A percentile compares a stretch with the other conserved stretches of the same genome.
Evolutionary conservation across 2,888 invertebrate species (phyloP).

Genomic region (Phyllotreta striolata): DNA sequence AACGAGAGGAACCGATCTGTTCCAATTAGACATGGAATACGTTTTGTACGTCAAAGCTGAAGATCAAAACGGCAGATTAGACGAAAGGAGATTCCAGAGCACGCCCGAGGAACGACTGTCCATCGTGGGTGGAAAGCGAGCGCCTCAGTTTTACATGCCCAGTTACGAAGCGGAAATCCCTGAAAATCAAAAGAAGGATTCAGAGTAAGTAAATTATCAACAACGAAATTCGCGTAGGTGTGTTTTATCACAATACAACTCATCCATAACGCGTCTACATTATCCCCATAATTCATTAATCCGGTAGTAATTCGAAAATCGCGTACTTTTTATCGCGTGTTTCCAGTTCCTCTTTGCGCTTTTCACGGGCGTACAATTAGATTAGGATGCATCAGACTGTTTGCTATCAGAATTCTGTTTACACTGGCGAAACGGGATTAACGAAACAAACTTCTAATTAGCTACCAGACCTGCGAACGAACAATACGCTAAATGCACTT

Average conservation of each 20-base stretch:
- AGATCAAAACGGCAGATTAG: constrained; percentile 93
- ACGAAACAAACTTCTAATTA: constrained; percentile 37
- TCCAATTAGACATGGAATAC: constrained; percentile 95
- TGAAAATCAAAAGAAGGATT: constrained; percentile 96
- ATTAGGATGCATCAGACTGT: constrained; percentile 11
- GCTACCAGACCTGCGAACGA: constrained; percentile 26
- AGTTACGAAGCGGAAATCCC: constrained; percentile 95
- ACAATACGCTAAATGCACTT: constrained; percentile 27
- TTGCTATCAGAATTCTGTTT: constrained; percentile 28
- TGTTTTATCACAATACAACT: background rate
- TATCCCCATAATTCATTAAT: too few species aligned
- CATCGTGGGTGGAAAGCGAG: constrained; percentile 96
- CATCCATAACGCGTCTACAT: background rate
- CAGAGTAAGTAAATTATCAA: constrained; percentile 77
- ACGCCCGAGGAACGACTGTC: constrained; percentile 91
- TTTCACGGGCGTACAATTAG: background rate
- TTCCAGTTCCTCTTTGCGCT: too few species aligned
- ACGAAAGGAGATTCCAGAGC: constrained; percentile 87
- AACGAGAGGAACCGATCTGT: constrained; percentile 89
- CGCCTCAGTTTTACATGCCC: constrained; percentile 97
- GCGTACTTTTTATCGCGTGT: too few species aligned
- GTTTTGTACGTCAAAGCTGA: constrained; percentile 95
- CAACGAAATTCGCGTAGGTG: background rate
- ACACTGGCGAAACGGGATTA: constrained; percentile 27
- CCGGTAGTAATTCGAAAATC: too few species aligned